phyloP scores from a whole-genome alignment of 2,888 invertebrate species.

The Agrotis puta region DNA sequence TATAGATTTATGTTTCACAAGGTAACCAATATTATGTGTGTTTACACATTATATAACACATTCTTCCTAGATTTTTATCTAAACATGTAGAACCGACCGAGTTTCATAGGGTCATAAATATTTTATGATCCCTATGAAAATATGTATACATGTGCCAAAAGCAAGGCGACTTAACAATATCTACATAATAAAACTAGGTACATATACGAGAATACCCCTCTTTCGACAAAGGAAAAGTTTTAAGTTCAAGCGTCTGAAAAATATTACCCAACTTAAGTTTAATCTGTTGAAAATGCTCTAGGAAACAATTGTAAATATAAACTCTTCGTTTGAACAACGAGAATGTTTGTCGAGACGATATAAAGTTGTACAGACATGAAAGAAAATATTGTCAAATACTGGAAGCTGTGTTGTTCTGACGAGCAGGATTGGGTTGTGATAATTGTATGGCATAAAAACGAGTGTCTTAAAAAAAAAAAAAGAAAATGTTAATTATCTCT shows the following conservation, averaged over 20 bases:
- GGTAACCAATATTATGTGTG: constrained; percentile 9
- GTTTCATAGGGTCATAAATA: constrained; percentile 35
- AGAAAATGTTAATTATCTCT: too few species aligned
- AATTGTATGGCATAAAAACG: not conserved
- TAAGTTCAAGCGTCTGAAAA: constrained; percentile 84
- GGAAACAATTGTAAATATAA: constrained; percentile 85
- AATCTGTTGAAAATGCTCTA: constrained; percentile 85
- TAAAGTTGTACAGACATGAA: constrained; percentile 33
- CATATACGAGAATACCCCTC: constrained; percentile 50
- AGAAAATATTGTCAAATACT: constrained; percentile 55
- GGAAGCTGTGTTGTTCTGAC: not conserved
- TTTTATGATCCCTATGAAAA: constrained; percentile 32
- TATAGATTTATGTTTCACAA: not conserved
- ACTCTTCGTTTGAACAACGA: constrained; percentile 73
- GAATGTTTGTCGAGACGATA: constrained; percentile 66
- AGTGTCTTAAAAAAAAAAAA: too few species aligned
- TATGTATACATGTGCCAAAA: constrained; percentile 26
- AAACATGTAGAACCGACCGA: constrained; percentile 17
- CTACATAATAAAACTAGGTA: constrained; percentile 41
- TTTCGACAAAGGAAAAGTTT: constrained; percentile 82
- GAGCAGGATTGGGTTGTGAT: not conserved
- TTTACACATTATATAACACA: constrained; percentile 3
- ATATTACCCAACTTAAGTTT: constrained; percentile 88
- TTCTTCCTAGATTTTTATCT: constrained; percentile 26
- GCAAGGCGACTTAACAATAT: constrained; percentile 40